phyloP scores from a whole-genome alignment of 2,888 invertebrate species.

The Papilio gigon region DNA sequence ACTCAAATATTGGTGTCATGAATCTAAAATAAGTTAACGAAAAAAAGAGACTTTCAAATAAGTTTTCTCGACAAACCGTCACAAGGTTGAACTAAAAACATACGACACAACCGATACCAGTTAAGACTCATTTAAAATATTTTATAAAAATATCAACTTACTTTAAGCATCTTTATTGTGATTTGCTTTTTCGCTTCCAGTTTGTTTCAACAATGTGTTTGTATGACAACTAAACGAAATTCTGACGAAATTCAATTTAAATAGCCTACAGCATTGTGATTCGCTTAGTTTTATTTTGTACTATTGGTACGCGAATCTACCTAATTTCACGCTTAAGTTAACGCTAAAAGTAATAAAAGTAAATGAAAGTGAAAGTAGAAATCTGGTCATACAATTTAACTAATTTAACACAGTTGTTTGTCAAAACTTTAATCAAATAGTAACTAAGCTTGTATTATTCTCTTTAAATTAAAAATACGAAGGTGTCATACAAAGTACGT shows the following conservation, averaged over 20 bases:
- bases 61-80: neutral
- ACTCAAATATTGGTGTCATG: neutral
- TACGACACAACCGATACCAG: too few relatives aligned
- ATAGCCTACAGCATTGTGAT: slow-evolving; percentile 58
- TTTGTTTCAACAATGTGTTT: slow-evolving; percentile 16
- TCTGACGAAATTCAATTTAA: slow-evolving; percentile 52
- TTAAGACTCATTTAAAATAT: too few relatives aligned
- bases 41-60: neutral
- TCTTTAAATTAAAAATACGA: neutral
- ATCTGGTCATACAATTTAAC: slow-evolving; percentile 40
- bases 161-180: slow-evolving; percentile 27
- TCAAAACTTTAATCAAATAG: neutral
- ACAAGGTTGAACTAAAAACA: neutral
- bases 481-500: too few relatives aligned
- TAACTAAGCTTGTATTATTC: neutral
- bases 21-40: neutral
- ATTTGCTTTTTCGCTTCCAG: neutral
- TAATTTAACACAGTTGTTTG: slow-evolving; percentile 13
- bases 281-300: slow-evolving; percentile 50
- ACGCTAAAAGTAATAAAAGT: slow-evolving; percentile 59
- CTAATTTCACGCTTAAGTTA: slow-evolving; percentile 70
- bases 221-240: slow-evolving; percentile 50
- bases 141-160: slow-evolving; percentile 26
- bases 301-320: slow-evolving; percentile 54
- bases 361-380: slow-evolving; percentile 63